Evolutionary conservation across 2,888 invertebrate genomes (phyloP).

Genomic region (Oxytorus armatus): DNA sequence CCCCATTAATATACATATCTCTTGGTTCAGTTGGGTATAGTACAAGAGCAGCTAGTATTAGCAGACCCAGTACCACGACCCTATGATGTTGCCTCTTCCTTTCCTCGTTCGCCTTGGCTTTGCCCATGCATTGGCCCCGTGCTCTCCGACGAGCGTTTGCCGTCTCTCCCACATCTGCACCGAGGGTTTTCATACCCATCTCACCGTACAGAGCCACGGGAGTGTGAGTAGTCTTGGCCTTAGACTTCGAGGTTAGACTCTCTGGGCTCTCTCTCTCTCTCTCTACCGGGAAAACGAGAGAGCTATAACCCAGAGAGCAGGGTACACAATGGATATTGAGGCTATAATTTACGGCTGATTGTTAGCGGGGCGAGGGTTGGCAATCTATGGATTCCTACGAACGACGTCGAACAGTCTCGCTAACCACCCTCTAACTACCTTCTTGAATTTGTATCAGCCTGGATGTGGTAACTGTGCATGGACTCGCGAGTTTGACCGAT

Average conservation of each 20-base stretch:
- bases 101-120: conserved; percentile 57
- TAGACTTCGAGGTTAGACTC: conserved; percentile 82
- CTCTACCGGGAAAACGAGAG: conserved; percentile 70
- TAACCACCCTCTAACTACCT: conserved; percentile 80
- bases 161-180: conserved; percentile 48
- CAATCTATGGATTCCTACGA: conserved; percentile 84
- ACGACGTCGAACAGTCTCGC: conserved; percentile 68
- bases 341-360: conserved; percentile 85
- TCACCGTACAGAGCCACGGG: conserved; percentile 62
- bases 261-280: conserved; percentile 60
- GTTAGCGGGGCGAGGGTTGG: conserved; percentile 78
- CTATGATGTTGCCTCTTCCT: conserved; percentile 49
- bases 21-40: conserved; percentile 81
- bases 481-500: conserved; percentile 31
- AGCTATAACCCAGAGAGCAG: conserved; percentile 69
- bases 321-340: conserved; percentile 85
- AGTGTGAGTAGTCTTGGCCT: conserved; percentile 83
- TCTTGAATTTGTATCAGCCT: conserved; percentile 81
- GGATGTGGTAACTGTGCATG: conserved; percentile 47
- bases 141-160: conserved; percentile 45
- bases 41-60: conserved; percentile 70
- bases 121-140: conserved; percentile 41
- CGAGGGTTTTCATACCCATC: conserved; percentile 40
- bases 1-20: conserved; percentile 85
- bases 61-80: conserved; percentile 62